Percentiles rank a stretch among this genome's conserved stretches.
These are phyloP conservation scores for Mormyrops boulengeri DNA, from an alignment of 2,797 vertebrate genomes.

Conservation along the genomic window DNA sequence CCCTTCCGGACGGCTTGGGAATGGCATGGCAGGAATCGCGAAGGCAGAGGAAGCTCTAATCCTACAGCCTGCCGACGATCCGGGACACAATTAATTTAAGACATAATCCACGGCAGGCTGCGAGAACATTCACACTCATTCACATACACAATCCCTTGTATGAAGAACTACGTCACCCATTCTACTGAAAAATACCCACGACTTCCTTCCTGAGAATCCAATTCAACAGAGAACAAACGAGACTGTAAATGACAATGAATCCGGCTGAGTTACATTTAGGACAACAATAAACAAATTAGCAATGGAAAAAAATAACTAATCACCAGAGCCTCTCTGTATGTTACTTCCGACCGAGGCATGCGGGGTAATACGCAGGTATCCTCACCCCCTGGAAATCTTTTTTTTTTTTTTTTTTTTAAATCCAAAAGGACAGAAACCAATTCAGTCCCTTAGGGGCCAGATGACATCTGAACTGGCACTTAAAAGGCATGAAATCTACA, in stretches of 20 bases:
- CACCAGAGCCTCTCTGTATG: not conserved
- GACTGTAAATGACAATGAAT: not conserved
- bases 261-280: not conserved
- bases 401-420: not conserved
- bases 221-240: not conserved
- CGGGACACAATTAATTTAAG: not conserved
- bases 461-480: not conserved
- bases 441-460: not conserved
- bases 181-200: not conserved
- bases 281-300: not conserved
- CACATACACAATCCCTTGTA: not conserved
- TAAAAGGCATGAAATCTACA: not conserved
- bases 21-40: not conserved
- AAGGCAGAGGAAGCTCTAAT: not conserved
- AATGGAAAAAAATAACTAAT: not conserved
- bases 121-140: not conserved
- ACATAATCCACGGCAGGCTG: not conserved
- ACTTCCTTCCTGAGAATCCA: not conserved
- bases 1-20: not conserved
- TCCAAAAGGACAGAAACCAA: not conserved
- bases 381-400: not conserved
- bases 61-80: not conserved
- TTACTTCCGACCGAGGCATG: not conserved
- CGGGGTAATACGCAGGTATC: not conserved
- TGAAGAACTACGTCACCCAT: not conserved